Conservation (phyloP, 2,113 vertebrate species). For the Cavia aperea region DNA sequence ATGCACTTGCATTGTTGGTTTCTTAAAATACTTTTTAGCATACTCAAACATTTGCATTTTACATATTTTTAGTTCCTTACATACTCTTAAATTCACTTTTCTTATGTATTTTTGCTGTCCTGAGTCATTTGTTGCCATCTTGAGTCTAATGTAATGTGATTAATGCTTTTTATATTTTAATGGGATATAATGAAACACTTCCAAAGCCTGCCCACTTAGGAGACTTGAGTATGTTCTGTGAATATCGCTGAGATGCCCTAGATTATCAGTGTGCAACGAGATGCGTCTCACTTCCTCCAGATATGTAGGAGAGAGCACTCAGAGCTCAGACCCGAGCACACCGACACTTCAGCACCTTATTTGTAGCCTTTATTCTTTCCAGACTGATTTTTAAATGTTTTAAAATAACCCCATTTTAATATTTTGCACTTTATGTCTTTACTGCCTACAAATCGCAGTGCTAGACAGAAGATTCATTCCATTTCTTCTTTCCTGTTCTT, state of each 20-base stretch:
- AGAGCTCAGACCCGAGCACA: background rate
- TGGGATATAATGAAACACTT: background rate
- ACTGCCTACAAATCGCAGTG: background rate
- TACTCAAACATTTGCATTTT: background rate
- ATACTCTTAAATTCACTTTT: background rate
- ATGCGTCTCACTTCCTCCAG: background rate
- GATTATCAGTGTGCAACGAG: background rate
- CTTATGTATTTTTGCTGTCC: background rate
- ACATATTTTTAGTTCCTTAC: background rate
- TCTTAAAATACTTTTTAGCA: background rate
- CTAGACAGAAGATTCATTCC: background rate
- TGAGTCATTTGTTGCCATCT: background rate
- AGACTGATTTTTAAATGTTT: background rate
- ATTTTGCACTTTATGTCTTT: background rate
- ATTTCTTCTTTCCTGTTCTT: constrained; percentile 2
- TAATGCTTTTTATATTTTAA: background rate
- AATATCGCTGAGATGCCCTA: background rate
- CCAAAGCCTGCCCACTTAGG: background rate
- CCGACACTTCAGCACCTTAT: background rate
- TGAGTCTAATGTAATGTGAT: background rate
- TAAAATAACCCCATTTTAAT: background rate
- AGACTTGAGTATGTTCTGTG: background rate
- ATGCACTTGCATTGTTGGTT: background rate
- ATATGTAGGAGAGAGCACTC: background rate
- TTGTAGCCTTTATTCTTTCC: background rate